Percentiles rank a stretch among this genome's conserved stretches.
Evolutionary conservation across 2,888 invertebrate genomes (phyloP).

Genomic region (Argyra leucocephala): DNA sequence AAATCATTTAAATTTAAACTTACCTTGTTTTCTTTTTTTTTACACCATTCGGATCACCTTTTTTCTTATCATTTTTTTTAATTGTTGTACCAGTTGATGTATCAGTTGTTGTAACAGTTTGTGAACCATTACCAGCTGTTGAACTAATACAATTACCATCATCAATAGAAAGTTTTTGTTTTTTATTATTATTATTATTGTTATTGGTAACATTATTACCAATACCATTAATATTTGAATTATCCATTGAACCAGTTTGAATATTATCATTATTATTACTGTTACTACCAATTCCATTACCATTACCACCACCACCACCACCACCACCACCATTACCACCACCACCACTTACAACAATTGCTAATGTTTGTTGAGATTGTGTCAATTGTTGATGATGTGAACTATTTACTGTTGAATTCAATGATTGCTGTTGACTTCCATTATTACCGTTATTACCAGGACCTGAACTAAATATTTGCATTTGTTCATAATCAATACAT

Average conservation of each 20-base stretch:
- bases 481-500: constrained; percentile 35
- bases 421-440: constrained; percentile 25
- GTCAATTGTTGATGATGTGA: constrained; percentile 16
- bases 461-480: constrained; percentile 29
- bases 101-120: constrained; percentile 42
- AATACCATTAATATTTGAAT: background rate
- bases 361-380: constrained; percentile 1
- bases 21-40: constrained; percentile 90
- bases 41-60: constrained; percentile 73
- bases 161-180: background rate
- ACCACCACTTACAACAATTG: background rate
- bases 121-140: constrained; percentile 34
- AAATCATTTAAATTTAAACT: constrained; percentile 29
- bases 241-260: background rate
- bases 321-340: constrained; percentile 17
- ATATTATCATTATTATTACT: constrained; percentile 15
- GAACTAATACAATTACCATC: constrained; percentile 17
- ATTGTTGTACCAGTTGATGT: constrained; percentile 43
- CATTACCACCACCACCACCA: constrained; percentile 12
- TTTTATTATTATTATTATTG: constrained; percentile 22
- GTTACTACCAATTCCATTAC: constrained; percentile 15
- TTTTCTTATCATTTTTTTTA: constrained; percentile 70
- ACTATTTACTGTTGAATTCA: constrained; percentile 25
- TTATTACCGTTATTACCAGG: constrained; percentile 26
- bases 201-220: background rate